Evolutionary conservation across 2,888 invertebrate species (phyloP), one percentile per base, ranked within the genome.

Genomic region (Dryobota labecula): DNA sequence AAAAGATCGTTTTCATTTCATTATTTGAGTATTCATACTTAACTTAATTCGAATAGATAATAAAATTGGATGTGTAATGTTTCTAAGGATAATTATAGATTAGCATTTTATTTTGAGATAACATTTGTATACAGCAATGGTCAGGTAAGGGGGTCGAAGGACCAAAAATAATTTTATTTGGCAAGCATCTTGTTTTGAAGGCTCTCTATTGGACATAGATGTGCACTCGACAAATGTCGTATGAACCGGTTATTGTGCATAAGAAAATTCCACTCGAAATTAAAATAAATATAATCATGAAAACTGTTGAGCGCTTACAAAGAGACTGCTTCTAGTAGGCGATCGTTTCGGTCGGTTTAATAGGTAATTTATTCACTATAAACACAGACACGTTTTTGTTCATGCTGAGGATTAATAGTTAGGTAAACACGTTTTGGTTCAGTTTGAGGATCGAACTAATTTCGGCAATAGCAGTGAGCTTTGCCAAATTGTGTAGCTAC

Each of bases 401-500:
- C 4, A 15, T 51, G 5, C 30, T 13, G 2, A 33, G 45, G 51
- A 45, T 51, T 20, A 30, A 45, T 49, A 43, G 43, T 30, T 51
- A 18, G 24, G 3, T 58, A 53, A 38, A 45, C 30, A 58, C 43
- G 24, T 68, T 38, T 30, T 9, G 18, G 76, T 45, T 20, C 20
- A 30, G 51, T 76, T 67, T 68, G 49, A 57, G 76, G 76, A 76
- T 58, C 57, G 33, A 69, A 69, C 53, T 53, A 73, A 76, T 69
- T 65, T 66, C 8, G n/a, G 7, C 47, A 27, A 76, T 69, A 27
- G 69, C 49, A n/a, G 51, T 58, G 57, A 36, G 78, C 75, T 43
- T 47, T 71, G 75, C 75, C 78, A 73, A 73, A 76, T 41, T 69
- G 45, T 76, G 24, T 69, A 58, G 45, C 18, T 76, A 58, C 51